Base-by-base conservation (phyloP, 1,140 invertebrate species). In the Nasonia giraulti region DNA sequence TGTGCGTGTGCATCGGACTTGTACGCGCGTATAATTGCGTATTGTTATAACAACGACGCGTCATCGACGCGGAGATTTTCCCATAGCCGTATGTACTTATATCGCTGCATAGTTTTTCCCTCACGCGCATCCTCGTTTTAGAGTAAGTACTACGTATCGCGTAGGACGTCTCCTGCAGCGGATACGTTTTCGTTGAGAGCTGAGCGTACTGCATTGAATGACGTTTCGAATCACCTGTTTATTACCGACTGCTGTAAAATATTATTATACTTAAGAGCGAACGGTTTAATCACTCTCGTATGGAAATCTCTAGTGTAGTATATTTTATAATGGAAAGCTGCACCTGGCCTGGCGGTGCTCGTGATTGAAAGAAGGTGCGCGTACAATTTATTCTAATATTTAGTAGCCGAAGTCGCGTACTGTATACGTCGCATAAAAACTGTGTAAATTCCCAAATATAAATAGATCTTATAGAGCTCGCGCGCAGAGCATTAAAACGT, bases 41-140 rank as follows among this genome's bases (percentile, higher is more conserved):
- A 78, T 87, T 84, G 81, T 62, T 80, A 44, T 40, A 40, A 7
- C 4, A 40, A 76, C 27, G 27, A 27, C 33, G 33, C 33, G 6
- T 4, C 33, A 37, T 37, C 33, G 62, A 14, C 40, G 2, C 74
- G 17, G 23, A 69, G 89, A 91, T 89, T 92, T 92, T 92, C 91
- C 91, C 90, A 93, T 44, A 44, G 40, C 37, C 37, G 5, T 8
- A 40, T 40, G 5, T 40, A 40, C 37, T 6, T 40, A 89, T 90
- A 1, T 27, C 27, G 27, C 27, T 27, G 27, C 89, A 82, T 81
- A 86, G 87, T 88, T 91, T 89, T 89, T 89, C 87, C 86, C 77
- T 86, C 37, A 23, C 76, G 86, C 87, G 85, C 84, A 84, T 82
- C 31, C 69, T 77, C 47, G 74, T 76, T 86, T 82, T 80, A 27